phyloP scores from a whole-genome alignment of 2,888 invertebrate genomes.

The Teinopalpus imperialis region DNA sequence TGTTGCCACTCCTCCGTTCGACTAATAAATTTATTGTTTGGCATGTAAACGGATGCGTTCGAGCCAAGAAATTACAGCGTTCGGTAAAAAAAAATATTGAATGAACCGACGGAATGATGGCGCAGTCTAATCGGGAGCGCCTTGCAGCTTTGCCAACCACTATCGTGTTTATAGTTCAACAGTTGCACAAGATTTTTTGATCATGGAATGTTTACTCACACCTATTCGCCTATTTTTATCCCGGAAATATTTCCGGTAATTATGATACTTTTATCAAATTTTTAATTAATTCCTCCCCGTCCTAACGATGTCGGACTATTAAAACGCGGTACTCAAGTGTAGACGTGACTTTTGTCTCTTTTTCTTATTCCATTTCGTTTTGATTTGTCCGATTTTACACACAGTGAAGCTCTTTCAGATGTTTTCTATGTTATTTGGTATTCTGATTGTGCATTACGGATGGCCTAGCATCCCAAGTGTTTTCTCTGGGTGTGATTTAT shows the following conservation, averaged over 20 bases:
- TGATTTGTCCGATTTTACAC: constrained; percentile 39
- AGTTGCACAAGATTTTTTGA: constrained; percentile 58
- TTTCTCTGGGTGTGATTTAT: constrained; percentile 41
- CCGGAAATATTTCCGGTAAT: constrained; percentile 20
- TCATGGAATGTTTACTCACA: constrained; percentile 50
- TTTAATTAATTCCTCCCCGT: constrained; percentile 70
- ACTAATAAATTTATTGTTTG: constrained; percentile 82
- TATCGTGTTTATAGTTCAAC: constrained; percentile 67
- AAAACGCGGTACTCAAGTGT: constrained; percentile 64
- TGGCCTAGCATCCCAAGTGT: constrained; percentile 39
- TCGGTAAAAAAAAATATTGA: constrained; percentile 78
- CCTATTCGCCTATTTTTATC: constrained; percentile 34
- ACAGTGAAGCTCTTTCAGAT: constrained; percentile 26
- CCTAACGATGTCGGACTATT: constrained; percentile 71
- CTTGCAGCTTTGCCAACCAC: constrained; percentile 71
- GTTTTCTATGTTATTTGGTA: constrained; percentile 35
- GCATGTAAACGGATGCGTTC: constrained; percentile 81
- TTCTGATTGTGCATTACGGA: constrained; percentile 33
- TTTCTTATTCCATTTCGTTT: constrained; percentile 32
- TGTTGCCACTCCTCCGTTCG: constrained; percentile 78
- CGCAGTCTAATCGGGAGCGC: constrained; percentile 68
- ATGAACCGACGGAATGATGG: constrained; percentile 76
- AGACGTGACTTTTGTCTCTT: constrained; percentile 69
- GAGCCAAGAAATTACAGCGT: constrained; percentile 81
- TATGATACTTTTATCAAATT: constrained; percentile 60